These are phyloP conservation scores for Drosophila mimetica DNA, from an alignment of 2,888 invertebrate genomes.

Conservation along the genomic window DNA sequence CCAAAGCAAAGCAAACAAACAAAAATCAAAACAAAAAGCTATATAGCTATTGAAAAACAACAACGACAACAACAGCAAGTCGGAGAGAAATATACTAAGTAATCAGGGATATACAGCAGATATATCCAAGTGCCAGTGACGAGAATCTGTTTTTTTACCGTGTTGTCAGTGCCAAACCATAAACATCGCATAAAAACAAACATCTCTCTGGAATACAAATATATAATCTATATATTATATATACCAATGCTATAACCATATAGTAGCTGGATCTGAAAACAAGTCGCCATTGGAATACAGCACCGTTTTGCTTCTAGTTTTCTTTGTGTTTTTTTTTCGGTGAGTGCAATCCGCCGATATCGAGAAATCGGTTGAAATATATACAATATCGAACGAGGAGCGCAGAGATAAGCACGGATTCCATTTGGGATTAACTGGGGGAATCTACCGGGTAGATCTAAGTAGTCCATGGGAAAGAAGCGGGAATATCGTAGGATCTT, in stretches of 20 bases:
- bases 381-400: slow-evolving; percentile 1
- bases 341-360: slow-evolving; percentile 53
- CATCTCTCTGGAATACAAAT: slow-evolving; percentile 31
- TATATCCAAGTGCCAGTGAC: slow-evolving; percentile 41
- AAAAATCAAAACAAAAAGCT: slow-evolving; percentile 18
- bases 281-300: slow-evolving; percentile 35
- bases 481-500: not conserved
- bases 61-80: slow-evolving; percentile 24
- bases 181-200: slow-evolving; percentile 32
- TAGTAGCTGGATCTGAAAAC: slow-evolving; percentile 18
- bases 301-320: slow-evolving; percentile 45
- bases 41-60: slow-evolving; percentile 15
- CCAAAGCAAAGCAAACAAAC: slow-evolving; percentile 32
- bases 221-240: not conserved
- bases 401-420: slow-evolving; percentile 30
- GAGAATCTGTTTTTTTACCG: slow-evolving; percentile 45
- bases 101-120: slow-evolving; percentile 17
- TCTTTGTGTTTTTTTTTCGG: slow-evolving; percentile 65
- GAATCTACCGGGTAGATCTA: not conserved
- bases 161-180: slow-evolving; percentile 44
- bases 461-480: not conserved
- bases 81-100: slow-evolving; percentile 18
- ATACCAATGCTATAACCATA: slow-evolving; percentile 1
- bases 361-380: slow-evolving; percentile 19
- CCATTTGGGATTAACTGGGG: slow-evolving; percentile 33